Evolutionary conservation across 2,888 invertebrate species (phyloP).

Genomic region (Melinopterus prodromus): DNA sequence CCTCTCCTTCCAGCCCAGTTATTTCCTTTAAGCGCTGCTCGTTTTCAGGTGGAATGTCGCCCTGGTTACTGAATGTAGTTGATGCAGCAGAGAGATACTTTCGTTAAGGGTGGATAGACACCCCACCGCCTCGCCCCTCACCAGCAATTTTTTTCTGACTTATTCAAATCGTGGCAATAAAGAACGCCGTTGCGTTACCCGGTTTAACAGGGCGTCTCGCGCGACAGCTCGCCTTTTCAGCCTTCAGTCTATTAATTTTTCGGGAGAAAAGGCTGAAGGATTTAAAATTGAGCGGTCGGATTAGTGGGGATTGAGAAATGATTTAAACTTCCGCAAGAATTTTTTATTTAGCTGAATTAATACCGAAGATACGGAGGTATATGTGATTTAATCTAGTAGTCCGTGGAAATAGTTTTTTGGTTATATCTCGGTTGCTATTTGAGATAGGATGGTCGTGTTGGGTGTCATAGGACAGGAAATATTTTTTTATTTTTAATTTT

Average conservation of each 20-base stretch:
- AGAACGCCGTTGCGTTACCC: background rate
- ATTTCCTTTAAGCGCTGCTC: background rate
- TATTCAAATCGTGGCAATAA: slow-evolving; percentile 4
- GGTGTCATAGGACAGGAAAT: background rate
- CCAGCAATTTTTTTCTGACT: background rate
- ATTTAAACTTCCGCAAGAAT: background rate
- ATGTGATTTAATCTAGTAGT: background rate
- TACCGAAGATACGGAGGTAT: background rate
- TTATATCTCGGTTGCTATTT: background rate
- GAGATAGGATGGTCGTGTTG: background rate
- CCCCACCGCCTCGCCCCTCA: background rate
- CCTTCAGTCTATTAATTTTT: background rate
- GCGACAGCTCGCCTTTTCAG: background rate
- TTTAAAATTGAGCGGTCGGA: background rate
- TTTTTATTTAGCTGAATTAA: background rate
- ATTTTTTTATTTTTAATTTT: background rate
- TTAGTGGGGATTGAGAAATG: background rate
- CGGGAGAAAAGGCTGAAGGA: background rate
- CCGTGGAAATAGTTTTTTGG: background rate
- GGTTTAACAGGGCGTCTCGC: background rate
- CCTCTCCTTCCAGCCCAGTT: background rate
- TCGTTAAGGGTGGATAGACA: background rate
- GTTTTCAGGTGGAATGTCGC: background rate
- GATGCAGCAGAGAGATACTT: background rate
- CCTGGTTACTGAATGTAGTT: background rate